Base-by-base conservation (phyloP, 2,113 vertebrate species). In the Eudorcas thomsonii region DNA sequence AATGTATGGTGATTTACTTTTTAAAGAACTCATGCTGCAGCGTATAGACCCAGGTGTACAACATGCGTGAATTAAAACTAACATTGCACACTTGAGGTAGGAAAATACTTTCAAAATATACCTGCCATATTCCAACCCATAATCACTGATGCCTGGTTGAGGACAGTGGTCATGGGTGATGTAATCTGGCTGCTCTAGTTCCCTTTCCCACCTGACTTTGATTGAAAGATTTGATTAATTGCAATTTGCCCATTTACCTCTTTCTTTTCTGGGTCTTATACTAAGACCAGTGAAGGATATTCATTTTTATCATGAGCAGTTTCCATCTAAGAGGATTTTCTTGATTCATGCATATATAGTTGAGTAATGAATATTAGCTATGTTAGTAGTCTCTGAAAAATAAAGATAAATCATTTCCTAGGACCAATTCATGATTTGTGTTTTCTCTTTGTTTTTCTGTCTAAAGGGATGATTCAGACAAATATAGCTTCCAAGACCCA, bases 381-480 rank as follows among this genome's bases (percentile, higher is more conserved):
- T 87, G 8, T 45, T 43, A 36, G 59, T 89, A 43, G 9, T 33
- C 33, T 92, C 36, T 71, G 82, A 48, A 96, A 83, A 91, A 30
- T 52, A 88, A 71, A 43, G 48, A 33, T 21, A 48, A 91, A 26
- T 80, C 57, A 43, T 96, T 95, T 95, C 48, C 88, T 81, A 64
- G 87, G 19, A 33, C 16, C 62, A 16, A 43, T 54, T 74, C 48
- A 80, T 93, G 39, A 90, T 91, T 74, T 94, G 87, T 78, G 43
- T 59, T 96, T 89, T 59, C 21, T 74, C 50, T 26, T 77, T 77
- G 71, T 89, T 67, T 88, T 94, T 90, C 88, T 93, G 3, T 96
- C 86, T 93, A 55, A 98, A 99, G 99, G 98, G 74, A 99, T 99
- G 99, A 99, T 45, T 97, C 99, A 99, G 98, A 98, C 97, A 95